phyloP scores from a whole-genome alignment of 2,113 vertebrate genomes.

The Myiozetetes cayanensis region DNA sequence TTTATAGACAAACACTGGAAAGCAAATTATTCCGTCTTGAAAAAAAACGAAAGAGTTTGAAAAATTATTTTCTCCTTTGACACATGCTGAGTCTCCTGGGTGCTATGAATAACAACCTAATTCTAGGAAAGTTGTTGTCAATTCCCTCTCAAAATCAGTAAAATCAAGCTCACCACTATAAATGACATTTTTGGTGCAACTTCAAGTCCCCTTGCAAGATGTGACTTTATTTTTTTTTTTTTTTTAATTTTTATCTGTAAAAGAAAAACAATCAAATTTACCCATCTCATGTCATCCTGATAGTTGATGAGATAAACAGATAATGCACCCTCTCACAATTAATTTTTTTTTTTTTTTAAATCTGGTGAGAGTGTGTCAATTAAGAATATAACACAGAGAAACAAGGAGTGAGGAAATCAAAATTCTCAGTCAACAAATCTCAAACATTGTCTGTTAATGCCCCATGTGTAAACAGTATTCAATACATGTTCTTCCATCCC shows the following conservation, averaged over 20 bases:
- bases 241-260: neutral
- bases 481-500: neutral
- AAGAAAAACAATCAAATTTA: neutral
- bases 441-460: rapidly evolving
- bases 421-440: neutral
- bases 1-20: neutral
- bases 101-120: neutral
- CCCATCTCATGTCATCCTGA: rapidly evolving
- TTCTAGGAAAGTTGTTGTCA: neutral
- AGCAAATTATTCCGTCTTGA: neutral
- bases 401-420: neutral
- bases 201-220: neutral
- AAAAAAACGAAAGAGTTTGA: neutral
- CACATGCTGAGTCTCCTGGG: rapidly evolving
- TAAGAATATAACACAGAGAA: neutral
- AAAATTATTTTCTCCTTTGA: neutral
- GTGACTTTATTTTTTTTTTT: rapidly evolving
- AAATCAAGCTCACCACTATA: neutral
- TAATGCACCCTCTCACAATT: neutral
- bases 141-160: neutral
- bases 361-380: neutral
- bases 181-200: neutral
- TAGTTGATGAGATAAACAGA: neutral
- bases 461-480: neutral
- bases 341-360: neutral